Base-by-base conservation (phyloP, 2,797 vertebrate species). In the Alcedo quadribrachys region DNA sequence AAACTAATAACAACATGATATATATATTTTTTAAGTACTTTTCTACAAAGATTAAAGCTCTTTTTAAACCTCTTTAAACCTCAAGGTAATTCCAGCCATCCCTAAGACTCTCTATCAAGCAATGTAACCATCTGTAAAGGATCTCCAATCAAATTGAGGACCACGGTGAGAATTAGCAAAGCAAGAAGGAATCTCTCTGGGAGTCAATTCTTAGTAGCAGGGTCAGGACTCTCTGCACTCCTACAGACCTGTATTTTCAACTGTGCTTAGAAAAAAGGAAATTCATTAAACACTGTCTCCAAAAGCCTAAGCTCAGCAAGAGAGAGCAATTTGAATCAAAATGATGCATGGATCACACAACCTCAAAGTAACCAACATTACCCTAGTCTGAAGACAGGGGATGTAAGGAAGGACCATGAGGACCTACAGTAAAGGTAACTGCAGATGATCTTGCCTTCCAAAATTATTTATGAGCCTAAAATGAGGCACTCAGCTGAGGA, bases 381-480 rank as follows among this genome's bases (percentile, higher is more conserved):
- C 43, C 33, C 6, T 28, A 30, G 12, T 40, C 62, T 82, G 53
- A 90, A 77, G 54, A 85, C 8, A 61, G n/a, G 10, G 67, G 61
- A 75, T 55, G 21, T 22, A 79, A 84, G 43, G 30, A 77, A 80
- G 58, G 28, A 35, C 40, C 48, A 30, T 32, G 37, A 87, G 42
- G 45, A 74, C 61, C 66, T 74, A 35, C 11, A 80, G 60, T 43
- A 62, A 79, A 75, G 8, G 42, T 46, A 89, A 75, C 71, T 79
- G 35, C 8, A 87, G 74, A 60, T 60, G 42, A 63, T 73, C 42
- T 4, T 33, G 60, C 33, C 65, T 92, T 86, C 91, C 37, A 71
- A 94, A 85, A 54, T 45, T 53, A 80, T 71, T 82, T 93, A 54
- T 20, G 15, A 60, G 55, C 33, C 62, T 73, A 85, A 94, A 84